These are phyloP conservation scores for Prunella strophiata DNA, from an alignment of 2,797 vertebrate genomes.

Conservation along the genomic window DNA sequence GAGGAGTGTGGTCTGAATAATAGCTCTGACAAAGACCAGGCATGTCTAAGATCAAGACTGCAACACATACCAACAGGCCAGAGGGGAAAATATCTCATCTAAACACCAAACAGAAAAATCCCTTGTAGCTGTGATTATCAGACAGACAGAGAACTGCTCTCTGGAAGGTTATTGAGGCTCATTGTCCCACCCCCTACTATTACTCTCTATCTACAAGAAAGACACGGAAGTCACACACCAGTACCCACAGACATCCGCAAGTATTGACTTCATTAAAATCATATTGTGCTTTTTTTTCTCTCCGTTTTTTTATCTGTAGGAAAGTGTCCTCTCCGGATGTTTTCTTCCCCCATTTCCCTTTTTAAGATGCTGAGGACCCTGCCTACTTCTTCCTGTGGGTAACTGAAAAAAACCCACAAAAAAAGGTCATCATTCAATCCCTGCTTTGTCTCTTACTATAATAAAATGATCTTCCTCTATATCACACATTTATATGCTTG, in stretches of 20 bases:
- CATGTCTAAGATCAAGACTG: conserved; percentile 5
- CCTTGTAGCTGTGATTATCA: conserved; percentile 29
- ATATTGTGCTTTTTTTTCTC: conserved; percentile 43
- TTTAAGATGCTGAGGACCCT: conserved; percentile 51
- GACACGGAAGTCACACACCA: conserved; percentile 58
- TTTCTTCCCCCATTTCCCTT: conserved; percentile 62
- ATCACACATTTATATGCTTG: conserved; percentile 67
- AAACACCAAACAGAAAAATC: conserved; percentile 1
- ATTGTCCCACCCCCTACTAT: not conserved
- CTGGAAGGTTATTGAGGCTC: not conserved
- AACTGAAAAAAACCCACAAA: conserved; percentile 62
- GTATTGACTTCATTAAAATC: conserved; percentile 69
- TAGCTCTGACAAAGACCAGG: conserved; percentile 20
- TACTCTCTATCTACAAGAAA: conserved; percentile 46
- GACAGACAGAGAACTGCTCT: not conserved
- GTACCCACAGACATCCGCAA: conserved; percentile 56
- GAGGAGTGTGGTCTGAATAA: not conserved
- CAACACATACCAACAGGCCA: conserved; percentile 5
- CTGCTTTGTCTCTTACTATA: conserved; percentile 68
- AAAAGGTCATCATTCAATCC: conserved; percentile 58
- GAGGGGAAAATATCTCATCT: not conserved
- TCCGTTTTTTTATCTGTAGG: conserved; percentile 56
- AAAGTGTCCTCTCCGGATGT: conserved; percentile 55
- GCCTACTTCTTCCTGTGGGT: conserved; percentile 69
- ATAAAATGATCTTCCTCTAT: conserved; percentile 69